phyloP scores from a whole-genome alignment of 1,140 invertebrate genomes.

The Prorops nasuta region DNA sequence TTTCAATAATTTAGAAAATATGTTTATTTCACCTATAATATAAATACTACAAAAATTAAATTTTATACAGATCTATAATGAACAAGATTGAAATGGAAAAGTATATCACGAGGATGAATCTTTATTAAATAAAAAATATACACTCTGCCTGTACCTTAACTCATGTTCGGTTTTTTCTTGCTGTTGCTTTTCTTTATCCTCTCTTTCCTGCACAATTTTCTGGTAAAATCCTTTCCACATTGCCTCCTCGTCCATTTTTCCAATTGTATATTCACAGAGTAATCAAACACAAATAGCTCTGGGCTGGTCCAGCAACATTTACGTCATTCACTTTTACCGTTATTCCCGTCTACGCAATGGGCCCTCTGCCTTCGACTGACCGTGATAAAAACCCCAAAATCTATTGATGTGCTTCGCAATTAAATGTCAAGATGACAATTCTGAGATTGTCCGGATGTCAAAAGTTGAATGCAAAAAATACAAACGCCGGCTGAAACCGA shows the following conservation, averaged over 20 bases:
- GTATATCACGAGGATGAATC: too few relatives aligned
- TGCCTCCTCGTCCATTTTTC: slow-evolving; percentile 62
- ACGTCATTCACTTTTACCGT: background rate
- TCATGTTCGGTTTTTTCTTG: slow-evolving; percentile 61
- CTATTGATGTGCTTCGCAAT: too few relatives aligned
- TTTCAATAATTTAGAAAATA: too few relatives aligned
- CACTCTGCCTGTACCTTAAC: slow-evolving; percentile 52
- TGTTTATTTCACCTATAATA: too few relatives aligned
- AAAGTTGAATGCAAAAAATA: too few relatives aligned
- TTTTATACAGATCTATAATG: too few relatives aligned
- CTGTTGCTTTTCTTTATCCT: slow-evolving; percentile 60
- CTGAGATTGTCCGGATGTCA: too few relatives aligned
- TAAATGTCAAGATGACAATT: too few relatives aligned
- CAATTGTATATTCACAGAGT: background rate
- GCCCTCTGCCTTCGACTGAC: background rate
- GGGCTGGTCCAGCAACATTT: background rate
- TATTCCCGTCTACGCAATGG: background rate
- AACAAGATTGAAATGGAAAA: too few relatives aligned
- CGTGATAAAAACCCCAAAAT: too few relatives aligned
- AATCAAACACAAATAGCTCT: slow-evolving; percentile 2
- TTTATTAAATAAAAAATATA: background rate
- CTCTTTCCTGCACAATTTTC: slow-evolving; percentile 61
- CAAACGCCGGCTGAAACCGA: too few relatives aligned
- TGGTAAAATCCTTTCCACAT: slow-evolving; percentile 73
- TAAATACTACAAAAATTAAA: too few relatives aligned